Conservation (phyloP, 1,140 invertebrate species). For the Musca vetustissima region DNA sequence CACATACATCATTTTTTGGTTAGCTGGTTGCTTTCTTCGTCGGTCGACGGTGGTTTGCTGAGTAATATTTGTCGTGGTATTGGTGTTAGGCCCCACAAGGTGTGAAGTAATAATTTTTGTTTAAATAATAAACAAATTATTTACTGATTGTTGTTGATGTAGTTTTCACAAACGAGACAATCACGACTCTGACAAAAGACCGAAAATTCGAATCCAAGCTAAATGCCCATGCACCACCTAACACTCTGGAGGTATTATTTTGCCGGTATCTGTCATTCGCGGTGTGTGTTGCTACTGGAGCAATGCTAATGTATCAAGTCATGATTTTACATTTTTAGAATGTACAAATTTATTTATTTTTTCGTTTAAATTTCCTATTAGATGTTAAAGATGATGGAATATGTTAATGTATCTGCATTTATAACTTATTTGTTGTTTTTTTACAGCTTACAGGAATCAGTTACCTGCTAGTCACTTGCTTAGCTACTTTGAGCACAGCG, state of each 20-base stretch:
- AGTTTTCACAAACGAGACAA: background rate
- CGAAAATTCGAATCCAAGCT: background rate
- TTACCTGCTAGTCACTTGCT: slow-evolving; percentile 46
- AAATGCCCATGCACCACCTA: background rate
- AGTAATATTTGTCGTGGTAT: no score
- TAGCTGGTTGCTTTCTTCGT: no score
- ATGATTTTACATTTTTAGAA: no score
- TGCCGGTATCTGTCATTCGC: no score
- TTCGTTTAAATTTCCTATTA: no score
- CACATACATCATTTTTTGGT: background rate
- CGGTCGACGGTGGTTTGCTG: no score
- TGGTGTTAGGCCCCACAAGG: slow-evolving; percentile 9
- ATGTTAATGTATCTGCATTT: background rate
- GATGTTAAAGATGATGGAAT: background rate
- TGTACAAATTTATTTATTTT: no score
- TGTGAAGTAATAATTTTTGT: slow-evolving; percentile 11
- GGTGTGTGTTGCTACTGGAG: no score
- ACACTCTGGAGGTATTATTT: no score
- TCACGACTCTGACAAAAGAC: slow-evolving; percentile 2
- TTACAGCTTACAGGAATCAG: slow-evolving; percentile 23
- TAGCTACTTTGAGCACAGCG: slow-evolving; percentile 35
- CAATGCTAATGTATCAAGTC: no score
- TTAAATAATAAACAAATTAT: slow-evolving; percentile 15
- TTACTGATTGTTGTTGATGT: no score
- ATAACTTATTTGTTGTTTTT: no score